Percentiles rank a stretch among this genome's conserved stretches.
Evolutionary conservation across 2,113 vertebrate genomes (phyloP).

Genomic region (Megaptera novaeangliae): DNA sequence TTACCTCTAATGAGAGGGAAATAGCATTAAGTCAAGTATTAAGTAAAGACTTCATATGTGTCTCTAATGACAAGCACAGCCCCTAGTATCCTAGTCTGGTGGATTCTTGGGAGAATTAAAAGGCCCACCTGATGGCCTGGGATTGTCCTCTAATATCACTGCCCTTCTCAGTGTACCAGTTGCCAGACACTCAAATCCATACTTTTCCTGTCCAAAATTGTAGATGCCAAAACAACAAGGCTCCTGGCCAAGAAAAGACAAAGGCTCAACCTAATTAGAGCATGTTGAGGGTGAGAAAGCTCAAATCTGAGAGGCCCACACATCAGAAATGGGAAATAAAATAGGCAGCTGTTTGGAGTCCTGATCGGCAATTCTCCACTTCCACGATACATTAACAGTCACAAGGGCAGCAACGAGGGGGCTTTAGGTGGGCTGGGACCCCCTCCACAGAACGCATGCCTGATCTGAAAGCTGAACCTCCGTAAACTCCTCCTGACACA

Average conservation of each 20-base stretch:
- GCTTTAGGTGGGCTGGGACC: neutral
- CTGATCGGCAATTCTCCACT: neutral
- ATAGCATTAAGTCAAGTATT: neutral
- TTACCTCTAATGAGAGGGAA: neutral
- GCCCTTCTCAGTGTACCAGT: neutral
- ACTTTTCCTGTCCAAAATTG: slow-evolving; percentile 19
- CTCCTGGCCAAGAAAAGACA: slow-evolving; percentile 38
- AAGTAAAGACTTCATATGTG: neutral
- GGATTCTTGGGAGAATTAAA: slow-evolving; percentile 29
- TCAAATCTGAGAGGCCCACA: neutral
- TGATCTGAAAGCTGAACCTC: neutral
- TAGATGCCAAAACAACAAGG: slow-evolving; percentile 36
- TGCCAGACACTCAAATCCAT: slow-evolving; percentile 23
- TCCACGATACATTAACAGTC: neutral
- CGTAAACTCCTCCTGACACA: neutral
- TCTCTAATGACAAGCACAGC: neutral
- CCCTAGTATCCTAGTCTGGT: neutral
- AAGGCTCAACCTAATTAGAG: slow-evolving; percentile 43
- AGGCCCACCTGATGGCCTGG: slow-evolving; percentile 1
- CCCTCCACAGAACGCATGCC: neutral
- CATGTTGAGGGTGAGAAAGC: slow-evolving; percentile 35
- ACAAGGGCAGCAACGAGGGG: neutral
- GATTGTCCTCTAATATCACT: neutral
- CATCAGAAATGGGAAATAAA: neutral
- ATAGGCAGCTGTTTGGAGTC: neutral